phyloP scores from a whole-genome alignment of 2,888 invertebrate genomes.

The Hemaris fuciformis region DNA sequence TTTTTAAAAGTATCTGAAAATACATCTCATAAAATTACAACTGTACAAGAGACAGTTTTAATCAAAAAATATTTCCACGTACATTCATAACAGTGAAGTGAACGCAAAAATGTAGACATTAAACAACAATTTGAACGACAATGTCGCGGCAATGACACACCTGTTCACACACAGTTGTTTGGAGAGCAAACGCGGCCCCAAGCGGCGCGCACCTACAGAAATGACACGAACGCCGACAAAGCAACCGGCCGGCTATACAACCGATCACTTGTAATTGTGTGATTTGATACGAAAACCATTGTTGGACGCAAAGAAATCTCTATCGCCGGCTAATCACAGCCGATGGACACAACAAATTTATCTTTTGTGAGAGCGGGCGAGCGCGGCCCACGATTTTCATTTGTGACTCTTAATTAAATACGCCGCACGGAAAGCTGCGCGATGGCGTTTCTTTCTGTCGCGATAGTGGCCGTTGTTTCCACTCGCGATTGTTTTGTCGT shows the following conservation, averaged over 20 bases:
- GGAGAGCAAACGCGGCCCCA: constrained; percentile 24
- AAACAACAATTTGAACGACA: background rate
- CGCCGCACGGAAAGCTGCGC: constrained; percentile 45
- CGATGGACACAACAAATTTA: constrained; percentile 19
- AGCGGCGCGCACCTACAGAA: constrained; percentile 47
- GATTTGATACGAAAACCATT: constrained; percentile 80
- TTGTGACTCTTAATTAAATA: constrained; percentile 45
- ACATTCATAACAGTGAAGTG: background rate
- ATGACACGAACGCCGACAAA: constrained; percentile 74
- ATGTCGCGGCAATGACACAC: background rate
- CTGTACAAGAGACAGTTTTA: background rate
- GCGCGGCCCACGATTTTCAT: constrained; percentile 23
- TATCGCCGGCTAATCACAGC: constrained; percentile 47
- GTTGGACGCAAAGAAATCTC: constrained; percentile 72
- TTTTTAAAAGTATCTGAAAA: too few relatives aligned
- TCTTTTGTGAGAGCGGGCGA: constrained; percentile 15
- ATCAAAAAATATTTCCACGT: background rate
- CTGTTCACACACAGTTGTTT: constrained; percentile 2
- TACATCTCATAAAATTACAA: background rate
- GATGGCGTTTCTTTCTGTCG: constrained; percentile 26
- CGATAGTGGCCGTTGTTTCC: constrained; percentile 27
- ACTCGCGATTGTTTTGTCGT: constrained; percentile 17
- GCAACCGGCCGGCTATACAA: constrained; percentile 60
- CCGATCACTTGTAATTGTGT: constrained; percentile 79
- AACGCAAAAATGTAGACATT: background rate